These are phyloP conservation scores for Dromas ardeola DNA, from an alignment of 2,113 vertebrate genomes.

Conservation along the genomic window DNA sequence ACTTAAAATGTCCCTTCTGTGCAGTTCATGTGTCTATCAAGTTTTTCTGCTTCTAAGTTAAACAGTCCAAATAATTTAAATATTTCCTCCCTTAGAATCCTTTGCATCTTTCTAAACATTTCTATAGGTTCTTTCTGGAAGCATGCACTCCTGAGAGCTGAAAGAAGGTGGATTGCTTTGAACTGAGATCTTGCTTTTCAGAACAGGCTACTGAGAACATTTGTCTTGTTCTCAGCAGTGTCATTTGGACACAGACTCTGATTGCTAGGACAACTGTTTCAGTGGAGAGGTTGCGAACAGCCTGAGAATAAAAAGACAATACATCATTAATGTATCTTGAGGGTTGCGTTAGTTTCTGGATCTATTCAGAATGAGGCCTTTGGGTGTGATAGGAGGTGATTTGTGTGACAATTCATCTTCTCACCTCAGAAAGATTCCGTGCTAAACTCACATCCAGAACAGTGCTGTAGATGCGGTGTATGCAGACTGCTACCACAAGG, in stretches of 20 bases:
- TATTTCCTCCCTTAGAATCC: neutral
- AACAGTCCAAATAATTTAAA: neutral
- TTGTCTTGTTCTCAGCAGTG: neutral
- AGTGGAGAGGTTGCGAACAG: neutral
- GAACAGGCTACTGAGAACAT: neutral
- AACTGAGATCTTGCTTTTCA: neutral
- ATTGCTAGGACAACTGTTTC: neutral
- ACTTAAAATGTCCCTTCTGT: neutral
- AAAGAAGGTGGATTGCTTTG: neutral
- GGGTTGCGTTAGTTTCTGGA: neutral
- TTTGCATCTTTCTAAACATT: neutral
- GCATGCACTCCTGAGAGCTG: accelerated
- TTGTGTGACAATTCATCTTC: neutral
- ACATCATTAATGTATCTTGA: neutral
- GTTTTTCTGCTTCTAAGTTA: neutral
- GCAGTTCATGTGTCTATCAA: accelerated
- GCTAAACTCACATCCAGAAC: neutral
- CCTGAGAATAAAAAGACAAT: neutral
- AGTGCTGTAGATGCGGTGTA: neutral
- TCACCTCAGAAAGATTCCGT: neutral
- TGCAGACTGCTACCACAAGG: neutral
- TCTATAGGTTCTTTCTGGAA: neutral
- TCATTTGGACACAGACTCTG: neutral
- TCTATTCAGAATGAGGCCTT: neutral
- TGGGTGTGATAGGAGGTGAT: neutral